Percentiles rank a stretch among this genome's conserved stretches.
phyloP scores from a whole-genome alignment of 1,140 invertebrate species.

The Pentalonia nigronervosa region DNA sequence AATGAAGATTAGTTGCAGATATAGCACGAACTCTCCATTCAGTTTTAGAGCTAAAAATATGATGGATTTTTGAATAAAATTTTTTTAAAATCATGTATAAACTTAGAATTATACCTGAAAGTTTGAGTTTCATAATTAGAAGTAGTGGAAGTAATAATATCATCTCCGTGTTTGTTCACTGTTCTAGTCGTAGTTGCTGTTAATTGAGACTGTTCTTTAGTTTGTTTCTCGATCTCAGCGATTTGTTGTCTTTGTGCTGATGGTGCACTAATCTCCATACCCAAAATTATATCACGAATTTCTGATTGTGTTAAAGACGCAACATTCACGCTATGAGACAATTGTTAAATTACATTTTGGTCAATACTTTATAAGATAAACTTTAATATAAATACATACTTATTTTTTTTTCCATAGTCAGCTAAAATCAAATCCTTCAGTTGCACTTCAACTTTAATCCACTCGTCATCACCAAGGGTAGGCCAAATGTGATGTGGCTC shows the following conservation, averaged over 20 bases:
- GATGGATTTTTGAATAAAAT: background rate
- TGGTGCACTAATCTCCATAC: conserved; percentile 99
- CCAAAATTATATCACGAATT: conserved; percentile 98
- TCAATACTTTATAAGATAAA: background rate
- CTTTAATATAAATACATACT: conserved; percentile 67
- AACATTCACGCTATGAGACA: conserved; percentile 83
- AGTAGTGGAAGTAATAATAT: conserved; percentile 98
- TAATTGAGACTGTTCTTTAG: conserved; percentile 97
- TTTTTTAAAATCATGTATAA: background rate
- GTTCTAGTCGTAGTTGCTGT: conserved; percentile 97
- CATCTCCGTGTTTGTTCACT: conserved; percentile 99
- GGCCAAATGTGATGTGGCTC: conserved; percentile 99
- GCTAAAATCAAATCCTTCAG: conserved; percentile 98
- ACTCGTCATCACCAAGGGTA: conserved; percentile 95
- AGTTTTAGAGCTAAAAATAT: conserved; percentile 83
- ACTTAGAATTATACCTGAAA: conserved; percentile 69
- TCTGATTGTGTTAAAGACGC: conserved; percentile 98
- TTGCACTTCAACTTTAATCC: conserved; percentile 99
- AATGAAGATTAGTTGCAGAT: conserved; percentile 96
- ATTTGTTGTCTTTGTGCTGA: conserved; percentile 98
- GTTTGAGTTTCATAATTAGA: conserved; percentile 99
- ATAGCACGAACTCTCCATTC: conserved; percentile 99
- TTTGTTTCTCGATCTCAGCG: conserved; percentile 99
- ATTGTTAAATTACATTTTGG: background rate
- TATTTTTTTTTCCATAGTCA: conserved; percentile 99